A percentile compares a stretch with the other conserved stretches of the same genome.
phyloP scores from a whole-genome alignment of 1,140 invertebrate genomes.

The Diorhabda sublineata region DNA sequence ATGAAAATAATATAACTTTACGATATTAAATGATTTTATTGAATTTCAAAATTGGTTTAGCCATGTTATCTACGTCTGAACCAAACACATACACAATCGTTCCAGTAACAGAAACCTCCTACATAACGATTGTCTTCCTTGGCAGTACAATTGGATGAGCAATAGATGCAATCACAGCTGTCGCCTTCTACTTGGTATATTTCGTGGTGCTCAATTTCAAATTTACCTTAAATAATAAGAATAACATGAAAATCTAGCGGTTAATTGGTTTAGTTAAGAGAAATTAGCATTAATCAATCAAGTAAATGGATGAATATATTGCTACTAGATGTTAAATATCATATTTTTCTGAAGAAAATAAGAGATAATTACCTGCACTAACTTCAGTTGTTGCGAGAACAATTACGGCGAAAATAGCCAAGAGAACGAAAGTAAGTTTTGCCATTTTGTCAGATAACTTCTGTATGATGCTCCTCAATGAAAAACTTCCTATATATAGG shows the following conservation, averaged over 20 bases:
- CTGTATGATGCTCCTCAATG: too few relatives aligned
- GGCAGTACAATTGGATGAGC: neutral
- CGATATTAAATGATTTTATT: too few relatives aligned
- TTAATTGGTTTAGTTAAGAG: too few relatives aligned
- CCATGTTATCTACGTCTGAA: neutral
- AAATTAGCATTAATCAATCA: too few relatives aligned
- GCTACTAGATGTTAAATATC: too few relatives aligned
- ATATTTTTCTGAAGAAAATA: too few relatives aligned
- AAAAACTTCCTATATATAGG: too few relatives aligned
- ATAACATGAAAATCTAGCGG: too few relatives aligned
- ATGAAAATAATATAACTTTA: too few relatives aligned
- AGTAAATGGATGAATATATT: too few relatives aligned
- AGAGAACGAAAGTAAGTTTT: neutral
- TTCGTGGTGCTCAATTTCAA: neutral
- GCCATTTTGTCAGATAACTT: neutral
- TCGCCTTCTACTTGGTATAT: neutral
- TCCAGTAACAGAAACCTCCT: neutral
- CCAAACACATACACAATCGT: neutral
- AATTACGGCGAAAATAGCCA: neutral
- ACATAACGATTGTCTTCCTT: neutral
- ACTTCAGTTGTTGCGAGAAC: neutral
- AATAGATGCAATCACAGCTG: neutral
- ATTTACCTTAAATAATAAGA: too few relatives aligned
- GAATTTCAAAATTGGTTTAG: too few relatives aligned
- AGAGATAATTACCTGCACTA: neutral